Evolutionary conservation across 2,888 invertebrate genomes (phyloP), one percentile per base, ranked within the genome.

Genomic region (Macrophya alboannulata): DNA sequence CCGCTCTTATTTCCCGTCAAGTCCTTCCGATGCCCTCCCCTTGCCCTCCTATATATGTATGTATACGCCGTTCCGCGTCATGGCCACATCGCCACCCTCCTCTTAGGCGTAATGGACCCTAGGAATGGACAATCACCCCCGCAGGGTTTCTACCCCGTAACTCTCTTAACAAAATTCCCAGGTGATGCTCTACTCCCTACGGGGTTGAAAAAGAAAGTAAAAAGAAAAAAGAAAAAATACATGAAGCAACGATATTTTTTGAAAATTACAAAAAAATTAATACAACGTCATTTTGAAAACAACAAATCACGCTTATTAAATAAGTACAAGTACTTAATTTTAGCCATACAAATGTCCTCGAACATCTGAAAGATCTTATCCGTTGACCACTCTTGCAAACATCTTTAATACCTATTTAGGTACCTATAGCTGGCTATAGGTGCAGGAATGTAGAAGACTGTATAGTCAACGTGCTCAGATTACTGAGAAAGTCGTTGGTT

Each of bases 1-100:
- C 90, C 91, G 90, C 91, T 93, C 91, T 92, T 92, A 92, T 92
- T 93, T 92, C 92, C 93, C 92, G 92, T 92, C 92, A 93, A 92
- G 92, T 92, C 90, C 89, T 84, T 87, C 89, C 86, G 86, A 87
- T 87, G 86, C 37, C 87, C 88, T 85, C 87, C 86, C 86, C 85
- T 86, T 77, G 51, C 43, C 45, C 62, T 25, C 79, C 62, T 81
- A 40, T 40, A 31, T 45, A 45, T 51, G 31, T 81, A n/a, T 59
- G 51, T 25, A 45, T 10, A 25, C 77, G 51, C 17, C 81, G 25
- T 62, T 84, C 31, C 71, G 71, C 82, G 83, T 71, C 83, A 68
- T 17, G 45, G 40, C 25, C 68, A 12, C 81, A 17, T 37, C 79
- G 31, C 72, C 65, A 55, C 84, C 45, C 48, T 72, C 79, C 87